These are phyloP conservation scores for Nannobrachium achirus DNA, from an alignment of 2,113 vertebrate species.

Conservation along the genomic window DNA sequence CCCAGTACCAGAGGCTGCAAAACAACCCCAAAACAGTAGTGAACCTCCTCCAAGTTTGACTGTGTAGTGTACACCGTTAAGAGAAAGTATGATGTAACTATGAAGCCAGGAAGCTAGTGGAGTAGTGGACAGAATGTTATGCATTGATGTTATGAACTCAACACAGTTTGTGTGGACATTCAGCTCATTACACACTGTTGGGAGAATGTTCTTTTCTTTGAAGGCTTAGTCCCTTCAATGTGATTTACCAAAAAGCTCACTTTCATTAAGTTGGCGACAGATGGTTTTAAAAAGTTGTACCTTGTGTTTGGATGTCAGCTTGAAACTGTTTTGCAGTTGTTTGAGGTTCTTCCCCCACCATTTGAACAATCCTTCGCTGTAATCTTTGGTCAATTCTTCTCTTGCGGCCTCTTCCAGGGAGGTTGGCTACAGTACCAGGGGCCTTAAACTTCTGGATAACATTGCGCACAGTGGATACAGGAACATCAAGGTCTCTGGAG, in stretches of 20 bases:
- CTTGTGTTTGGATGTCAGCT: neutral
- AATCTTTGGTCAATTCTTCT: neutral
- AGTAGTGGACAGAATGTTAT: too few relatives aligned
- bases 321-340: too few relatives aligned
- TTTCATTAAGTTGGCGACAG: neutral
- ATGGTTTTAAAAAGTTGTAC: neutral
- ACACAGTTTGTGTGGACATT: too few relatives aligned
- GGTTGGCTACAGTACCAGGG: constrained; percentile 10
- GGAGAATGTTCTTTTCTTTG: neutral
- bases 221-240: neutral
- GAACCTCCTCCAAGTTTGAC: constrained; percentile 5
- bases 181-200: too few relatives aligned
- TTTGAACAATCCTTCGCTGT: neutral
- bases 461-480: constrained; percentile 3
- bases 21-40: neutral
- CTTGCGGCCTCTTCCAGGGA: neutral
- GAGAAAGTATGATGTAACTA: too few relatives aligned
- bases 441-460: constrained; percentile 8
- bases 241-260: constrained; percentile 1
- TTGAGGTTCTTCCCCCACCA: neutral
- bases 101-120: too few relatives aligned
- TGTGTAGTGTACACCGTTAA: too few relatives aligned
- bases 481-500: constrained; percentile 16
- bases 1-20: too few relatives aligned
- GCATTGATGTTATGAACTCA: too few relatives aligned